These are phyloP conservation scores for Torymus auratus DNA, from an alignment of 2,888 invertebrate species.

Conservation along the genomic window DNA sequence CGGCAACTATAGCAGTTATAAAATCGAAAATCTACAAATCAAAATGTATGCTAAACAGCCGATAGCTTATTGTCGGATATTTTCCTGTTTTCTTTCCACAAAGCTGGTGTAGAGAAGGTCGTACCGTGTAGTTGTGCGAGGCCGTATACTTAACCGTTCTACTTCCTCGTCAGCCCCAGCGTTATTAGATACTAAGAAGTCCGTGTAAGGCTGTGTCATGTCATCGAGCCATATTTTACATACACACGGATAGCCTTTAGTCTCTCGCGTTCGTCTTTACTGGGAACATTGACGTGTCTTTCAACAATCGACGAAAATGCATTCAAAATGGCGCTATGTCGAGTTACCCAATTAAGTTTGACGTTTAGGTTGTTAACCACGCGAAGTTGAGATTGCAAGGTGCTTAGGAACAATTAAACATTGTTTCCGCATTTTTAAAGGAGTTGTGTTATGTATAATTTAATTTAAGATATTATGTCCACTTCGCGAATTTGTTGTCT, in stretches of 20 bases:
- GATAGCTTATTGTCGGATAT: no score
- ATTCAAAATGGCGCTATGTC: conserved; percentile 10
- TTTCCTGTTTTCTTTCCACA: no score
- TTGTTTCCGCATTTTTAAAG: no score
- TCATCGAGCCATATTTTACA: conserved; percentile 33
- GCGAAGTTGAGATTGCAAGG: neutral
- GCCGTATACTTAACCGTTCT: conserved; percentile 30
- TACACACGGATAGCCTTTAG: conserved; percentile 28
- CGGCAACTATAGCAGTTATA: no score
- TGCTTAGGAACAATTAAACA: no score
- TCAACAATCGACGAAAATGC: conserved; percentile 2
- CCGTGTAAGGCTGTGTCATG: conserved; percentile 40
- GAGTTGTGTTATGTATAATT: no score
- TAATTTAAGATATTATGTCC: no score
- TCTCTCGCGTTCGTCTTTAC: conserved; percentile 4
- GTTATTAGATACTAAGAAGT: conserved; percentile 52
- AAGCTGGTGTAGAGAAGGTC: conserved; percentile 25
- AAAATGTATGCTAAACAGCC: no score
- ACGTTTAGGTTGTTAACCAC: neutral
- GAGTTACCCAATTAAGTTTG: conserved; percentile 10
- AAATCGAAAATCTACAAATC: no score
- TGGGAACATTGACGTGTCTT: conserved; percentile 46
- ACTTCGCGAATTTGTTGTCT: no score
- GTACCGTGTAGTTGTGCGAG: neutral
- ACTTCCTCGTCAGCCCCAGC: conserved; percentile 15